Evolutionary conservation across 2,888 invertebrate genomes (phyloP).

Genomic region (Acrocera orbiculus): DNA sequence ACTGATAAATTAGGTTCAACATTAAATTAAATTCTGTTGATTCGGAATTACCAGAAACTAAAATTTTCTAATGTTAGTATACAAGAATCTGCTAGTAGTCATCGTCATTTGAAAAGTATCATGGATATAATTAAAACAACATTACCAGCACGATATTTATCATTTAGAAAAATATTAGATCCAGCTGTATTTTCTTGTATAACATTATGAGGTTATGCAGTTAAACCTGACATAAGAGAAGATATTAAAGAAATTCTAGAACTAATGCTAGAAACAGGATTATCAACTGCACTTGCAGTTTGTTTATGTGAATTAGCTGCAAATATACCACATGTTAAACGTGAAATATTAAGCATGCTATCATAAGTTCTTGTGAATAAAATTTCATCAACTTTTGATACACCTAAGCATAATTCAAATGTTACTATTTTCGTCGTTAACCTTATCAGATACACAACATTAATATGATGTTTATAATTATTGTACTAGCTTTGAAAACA

Average conservation of each 20-base stretch:
- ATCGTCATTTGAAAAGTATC: constrained; percentile 60
- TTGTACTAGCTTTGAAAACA: constrained; percentile 82
- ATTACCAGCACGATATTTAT: constrained; percentile 58
- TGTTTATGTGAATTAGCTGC: constrained; percentile 79
- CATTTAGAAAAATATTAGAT: constrained; percentile 64
- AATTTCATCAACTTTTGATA: constrained; percentile 53
- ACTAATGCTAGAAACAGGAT: constrained; percentile 80
- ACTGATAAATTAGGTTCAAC: constrained; percentile 25
- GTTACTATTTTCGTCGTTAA: constrained; percentile 28
- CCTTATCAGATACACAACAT: constrained; percentile 20
- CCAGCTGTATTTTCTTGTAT: constrained; percentile 88
- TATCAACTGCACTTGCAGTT: constrained; percentile 78
- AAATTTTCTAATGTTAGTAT: constrained; percentile 33
- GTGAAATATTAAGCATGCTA: constrained; percentile 78
- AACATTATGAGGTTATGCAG: constrained; percentile 74
- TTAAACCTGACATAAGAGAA: constrained; percentile 54
- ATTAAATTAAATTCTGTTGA: constrained; percentile 15
- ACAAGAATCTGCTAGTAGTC: constrained; percentile 76
- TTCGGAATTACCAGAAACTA: constrained; percentile 21
- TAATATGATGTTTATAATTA: constrained; percentile 58
- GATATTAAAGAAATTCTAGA: constrained; percentile 76
- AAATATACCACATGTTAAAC: constrained; percentile 70
- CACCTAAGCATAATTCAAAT: constrained; percentile 40
- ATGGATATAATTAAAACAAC: constrained; percentile 67
- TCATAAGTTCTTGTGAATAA: constrained; percentile 82